Evolutionary conservation across 2,113 vertebrate genomes (phyloP).

Genomic region (Polypterus senegalus): DNA sequence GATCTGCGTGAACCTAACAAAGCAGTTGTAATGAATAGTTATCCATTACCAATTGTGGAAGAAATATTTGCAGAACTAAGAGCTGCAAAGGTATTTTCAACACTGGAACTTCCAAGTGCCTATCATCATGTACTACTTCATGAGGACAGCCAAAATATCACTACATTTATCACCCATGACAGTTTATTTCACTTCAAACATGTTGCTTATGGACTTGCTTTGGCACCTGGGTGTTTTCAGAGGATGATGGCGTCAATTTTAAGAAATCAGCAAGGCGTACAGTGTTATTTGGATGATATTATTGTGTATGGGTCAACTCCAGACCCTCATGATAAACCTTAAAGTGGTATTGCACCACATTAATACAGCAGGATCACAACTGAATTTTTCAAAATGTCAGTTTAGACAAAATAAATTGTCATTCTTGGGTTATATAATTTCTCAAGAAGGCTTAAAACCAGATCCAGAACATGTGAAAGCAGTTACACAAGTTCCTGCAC

Average conservation of each 20-base stretch:
- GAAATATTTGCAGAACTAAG: slow-evolving; percentile 1
- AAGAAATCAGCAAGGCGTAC: too few species aligned
- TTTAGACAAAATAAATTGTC: too few species aligned
- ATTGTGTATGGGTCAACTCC: too few species aligned
- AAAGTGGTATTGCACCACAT: too few species aligned
- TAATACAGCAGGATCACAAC: too few species aligned
- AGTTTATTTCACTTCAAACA: neutral
- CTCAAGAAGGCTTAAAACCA: too few species aligned
- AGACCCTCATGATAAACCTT: too few species aligned
- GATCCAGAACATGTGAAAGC: too few species aligned
- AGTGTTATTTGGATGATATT: too few species aligned
- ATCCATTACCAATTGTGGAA: neutral
- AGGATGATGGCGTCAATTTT: neutral
- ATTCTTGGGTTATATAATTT: too few species aligned
- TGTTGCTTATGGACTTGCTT: neutral
- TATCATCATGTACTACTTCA: neutral
- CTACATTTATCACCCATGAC: slow-evolving; percentile 1
- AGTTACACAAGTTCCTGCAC: too few species aligned
- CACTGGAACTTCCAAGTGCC: neutral
- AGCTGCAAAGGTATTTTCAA: neutral
- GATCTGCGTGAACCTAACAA: neutral
- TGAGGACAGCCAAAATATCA: neutral
- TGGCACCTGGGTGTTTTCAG: neutral
- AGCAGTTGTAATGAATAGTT: neutral
- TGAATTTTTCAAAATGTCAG: too few species aligned